Evolutionary conservation across 2,113 vertebrate species (phyloP).

Genomic region (Strix uralensis): DNA sequence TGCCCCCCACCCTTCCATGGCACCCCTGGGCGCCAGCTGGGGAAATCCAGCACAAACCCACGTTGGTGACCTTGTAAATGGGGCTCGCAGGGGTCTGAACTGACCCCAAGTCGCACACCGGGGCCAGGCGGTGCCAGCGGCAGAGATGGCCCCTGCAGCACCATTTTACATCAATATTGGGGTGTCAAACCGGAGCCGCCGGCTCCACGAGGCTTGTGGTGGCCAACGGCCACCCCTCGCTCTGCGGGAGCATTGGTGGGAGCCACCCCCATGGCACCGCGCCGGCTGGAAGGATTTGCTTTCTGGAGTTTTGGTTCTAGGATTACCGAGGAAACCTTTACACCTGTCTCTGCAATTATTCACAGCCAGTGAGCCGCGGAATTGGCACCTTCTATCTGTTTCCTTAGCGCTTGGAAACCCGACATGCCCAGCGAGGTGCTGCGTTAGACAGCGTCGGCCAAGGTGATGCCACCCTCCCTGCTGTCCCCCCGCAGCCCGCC

Average conservation of each 20-base stretch:
- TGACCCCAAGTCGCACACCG: not conserved
- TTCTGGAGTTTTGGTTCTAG: not conserved
- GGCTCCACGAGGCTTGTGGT: not conserved
- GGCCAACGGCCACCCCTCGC: accelerated
- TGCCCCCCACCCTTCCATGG: too few species aligned
- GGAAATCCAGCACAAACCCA: not conserved
- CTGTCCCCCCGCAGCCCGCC: not conserved
- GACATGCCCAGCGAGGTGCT: not conserved
- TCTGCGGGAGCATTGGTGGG: not conserved
- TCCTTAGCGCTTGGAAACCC: not conserved
- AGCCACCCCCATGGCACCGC: accelerated
- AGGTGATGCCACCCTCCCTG: not conserved
- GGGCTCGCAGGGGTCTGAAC: not conserved
- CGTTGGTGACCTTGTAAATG: not conserved
- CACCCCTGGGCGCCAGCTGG: not conserved
- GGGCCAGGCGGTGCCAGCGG: not conserved
- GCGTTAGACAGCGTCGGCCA: not conserved
- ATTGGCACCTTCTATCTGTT: not conserved
- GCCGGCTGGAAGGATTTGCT: not conserved
- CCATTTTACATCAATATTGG: accelerated
- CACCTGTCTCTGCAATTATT: not conserved
- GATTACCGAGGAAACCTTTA: not conserved
- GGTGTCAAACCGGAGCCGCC: accelerated
- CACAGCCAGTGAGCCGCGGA: not conserved
- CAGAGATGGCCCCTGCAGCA: not conserved